Conservation (phyloP, 2,797 vertebrate species). For the Propithecus perrieri region DNA sequence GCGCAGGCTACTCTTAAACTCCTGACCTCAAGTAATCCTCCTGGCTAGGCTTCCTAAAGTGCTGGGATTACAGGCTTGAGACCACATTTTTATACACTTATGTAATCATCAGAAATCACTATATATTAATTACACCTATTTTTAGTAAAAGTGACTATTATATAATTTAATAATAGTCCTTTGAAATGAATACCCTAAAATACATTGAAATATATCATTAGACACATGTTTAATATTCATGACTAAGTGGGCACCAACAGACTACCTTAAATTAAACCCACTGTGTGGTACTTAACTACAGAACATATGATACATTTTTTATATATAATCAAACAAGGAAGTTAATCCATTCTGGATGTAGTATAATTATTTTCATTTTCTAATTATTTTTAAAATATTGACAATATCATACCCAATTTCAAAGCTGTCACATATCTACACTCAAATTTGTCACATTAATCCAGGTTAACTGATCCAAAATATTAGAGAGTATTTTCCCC, state of each 20-base stretch:
- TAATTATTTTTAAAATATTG: constrained; percentile 3
- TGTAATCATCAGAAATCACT: not conserved
- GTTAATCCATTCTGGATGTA: not conserved
- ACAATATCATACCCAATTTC: not conserved
- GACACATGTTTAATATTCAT: not conserved
- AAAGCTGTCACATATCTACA: not conserved
- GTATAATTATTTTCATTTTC: not conserved
- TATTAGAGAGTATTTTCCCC: not conserved
- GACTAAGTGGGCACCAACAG: not conserved
- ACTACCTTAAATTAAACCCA: not conserved
- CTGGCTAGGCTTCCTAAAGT: not conserved
- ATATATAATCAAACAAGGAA: not conserved
- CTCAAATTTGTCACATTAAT: not conserved
- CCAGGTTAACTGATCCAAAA: not conserved
- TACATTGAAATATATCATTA: not conserved
- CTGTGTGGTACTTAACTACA: not conserved
- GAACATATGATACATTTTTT: not conserved
- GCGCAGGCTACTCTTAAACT: not conserved
- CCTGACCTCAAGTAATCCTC: not conserved
- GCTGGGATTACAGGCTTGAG: not conserved
- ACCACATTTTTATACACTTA: not conserved
- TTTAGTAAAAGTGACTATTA: not conserved
- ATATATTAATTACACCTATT: not conserved
- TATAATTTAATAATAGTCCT: not conserved
- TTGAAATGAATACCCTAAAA: not conserved